phyloP scores from a whole-genome alignment of 2,113 vertebrate species.

The Siphamia tubifer region DNA sequence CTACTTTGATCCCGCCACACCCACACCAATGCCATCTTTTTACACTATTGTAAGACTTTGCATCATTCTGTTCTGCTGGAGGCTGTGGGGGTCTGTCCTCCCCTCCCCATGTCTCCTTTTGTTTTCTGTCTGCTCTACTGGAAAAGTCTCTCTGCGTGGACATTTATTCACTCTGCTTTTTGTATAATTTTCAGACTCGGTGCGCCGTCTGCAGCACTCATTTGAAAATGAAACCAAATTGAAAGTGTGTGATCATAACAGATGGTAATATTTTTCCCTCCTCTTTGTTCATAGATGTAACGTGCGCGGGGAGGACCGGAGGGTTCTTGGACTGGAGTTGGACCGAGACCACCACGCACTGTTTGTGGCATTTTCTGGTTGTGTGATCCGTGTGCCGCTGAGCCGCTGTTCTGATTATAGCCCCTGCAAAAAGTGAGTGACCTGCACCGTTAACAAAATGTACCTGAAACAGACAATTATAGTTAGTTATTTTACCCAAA shows the following conservation, averaged over 20 bases:
- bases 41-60: conserved; percentile 53
- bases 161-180: background rate
- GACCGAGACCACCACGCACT: conserved; percentile 86
- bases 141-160: conserved; percentile 25
- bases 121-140: conserved; percentile 25
- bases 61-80: conserved; percentile 51
- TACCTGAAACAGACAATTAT: no score
- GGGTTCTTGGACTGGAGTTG: conserved; percentile 85
- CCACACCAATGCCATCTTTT: no score
- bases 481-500: no score
- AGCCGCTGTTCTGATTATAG: conserved; percentile 84
- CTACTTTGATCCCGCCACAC: conserved; percentile 36
- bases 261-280: background rate
- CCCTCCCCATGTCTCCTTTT: background rate
- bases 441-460: no score
- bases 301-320: conserved; percentile 78
- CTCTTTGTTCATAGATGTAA: conserved; percentile 78
- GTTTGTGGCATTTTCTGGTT: conserved; percentile 89
- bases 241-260: background rate
- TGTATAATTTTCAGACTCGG: conserved; percentile 18
- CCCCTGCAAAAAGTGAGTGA: conserved; percentile 85
- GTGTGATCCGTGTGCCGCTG: conserved; percentile 85
- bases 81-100: background rate
- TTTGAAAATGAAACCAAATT: background rate
- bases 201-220: background rate